A percentile compares a stretch with the other conserved stretches of the same genome.
Evolutionary conservation across 1,140 invertebrate genomes (phyloP).

Genomic region (Vanessa tameamea): DNA sequence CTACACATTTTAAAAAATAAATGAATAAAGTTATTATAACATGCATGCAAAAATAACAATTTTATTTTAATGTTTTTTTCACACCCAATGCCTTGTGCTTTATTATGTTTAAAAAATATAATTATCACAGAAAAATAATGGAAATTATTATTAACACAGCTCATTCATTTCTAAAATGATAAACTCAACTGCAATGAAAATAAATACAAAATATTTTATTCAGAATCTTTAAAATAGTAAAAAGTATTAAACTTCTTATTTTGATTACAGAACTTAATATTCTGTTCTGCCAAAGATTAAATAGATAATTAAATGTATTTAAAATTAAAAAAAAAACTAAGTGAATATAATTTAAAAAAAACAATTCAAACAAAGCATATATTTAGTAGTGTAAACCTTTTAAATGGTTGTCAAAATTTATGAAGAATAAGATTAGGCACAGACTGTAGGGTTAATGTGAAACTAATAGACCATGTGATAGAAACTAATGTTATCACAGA

Average conservation of each 20-base stretch:
- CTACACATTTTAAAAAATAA: neutral
- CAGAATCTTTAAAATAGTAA: neutral
- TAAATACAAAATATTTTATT: neutral
- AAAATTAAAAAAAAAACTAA: neutral
- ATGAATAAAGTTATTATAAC: neutral
- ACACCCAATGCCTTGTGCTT: neutral
- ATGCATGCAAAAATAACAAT: constrained; percentile 9
- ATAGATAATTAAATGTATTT: neutral
- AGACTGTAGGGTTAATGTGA: constrained; percentile 23
- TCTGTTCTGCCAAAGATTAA: no score
- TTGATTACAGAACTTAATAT: neutral
- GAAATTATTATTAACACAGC: neutral
- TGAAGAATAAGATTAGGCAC: constrained; percentile 30
- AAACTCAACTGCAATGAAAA: neutral
- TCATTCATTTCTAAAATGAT: neutral
- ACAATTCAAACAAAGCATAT: constrained; percentile 6
- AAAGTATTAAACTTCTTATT: neutral
- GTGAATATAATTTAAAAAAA: constrained; percentile 5
- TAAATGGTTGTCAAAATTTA: constrained; percentile 22
- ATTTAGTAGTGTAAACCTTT: constrained; percentile 11
- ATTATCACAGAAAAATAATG: neutral
- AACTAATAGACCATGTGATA: constrained; percentile 37
- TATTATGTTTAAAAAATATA: neutral
- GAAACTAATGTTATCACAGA: constrained; percentile 67
- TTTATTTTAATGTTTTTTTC: neutral